Base-by-base conservation (phyloP, 92 coral and sea anemone genomes). In the Pocillopora meandrina region DNA sequence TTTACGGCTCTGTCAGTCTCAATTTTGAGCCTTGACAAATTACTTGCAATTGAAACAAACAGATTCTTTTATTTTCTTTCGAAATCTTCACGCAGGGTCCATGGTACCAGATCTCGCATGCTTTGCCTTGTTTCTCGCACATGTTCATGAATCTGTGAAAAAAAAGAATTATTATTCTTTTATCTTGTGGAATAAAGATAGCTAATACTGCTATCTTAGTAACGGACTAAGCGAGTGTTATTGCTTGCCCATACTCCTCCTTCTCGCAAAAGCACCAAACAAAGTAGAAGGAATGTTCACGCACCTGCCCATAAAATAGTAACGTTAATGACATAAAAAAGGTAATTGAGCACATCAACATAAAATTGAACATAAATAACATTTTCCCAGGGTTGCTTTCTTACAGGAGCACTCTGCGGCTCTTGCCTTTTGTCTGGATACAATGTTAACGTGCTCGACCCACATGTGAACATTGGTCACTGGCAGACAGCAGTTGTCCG, bases 51-150 rank as follows among this genome's bases (percentile, higher is more conserved):
- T 82, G 79, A 82, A 82, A 82, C 79, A 82, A 73, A 72, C 68
- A 47, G 61, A 1, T 47, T 83, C 74, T 83, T 83, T 58, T 56
- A 61, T 82, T n/a, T 83, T 74, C 87, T 83, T 83, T 73, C 80
- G 87, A 83, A 83, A 83, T 83, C 52, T 42, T 42, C 52, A 42
- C 52, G 52, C 0, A 42, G 52, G 52, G 0, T 42, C 52, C 52
- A 42, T 72, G 79, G 79, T 82, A 82, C 86, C 86, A 82, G 79
- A 82, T 71, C 71, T 82, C 71, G 86, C 86, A 82, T 72, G 87
- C 65, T 73, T 73, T 73, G 74, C 80, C 80, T 73, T 83, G 86
- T 19, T 73, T 82, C 78, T 72, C 61, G 79, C 86, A 72, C 79
- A 82, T 82, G 79, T 71, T 72, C 86, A 72, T 82, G 58, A 82